phyloP scores from a whole-genome alignment of 2,797 vertebrate species.

The Bradypodion pumilum region DNA sequence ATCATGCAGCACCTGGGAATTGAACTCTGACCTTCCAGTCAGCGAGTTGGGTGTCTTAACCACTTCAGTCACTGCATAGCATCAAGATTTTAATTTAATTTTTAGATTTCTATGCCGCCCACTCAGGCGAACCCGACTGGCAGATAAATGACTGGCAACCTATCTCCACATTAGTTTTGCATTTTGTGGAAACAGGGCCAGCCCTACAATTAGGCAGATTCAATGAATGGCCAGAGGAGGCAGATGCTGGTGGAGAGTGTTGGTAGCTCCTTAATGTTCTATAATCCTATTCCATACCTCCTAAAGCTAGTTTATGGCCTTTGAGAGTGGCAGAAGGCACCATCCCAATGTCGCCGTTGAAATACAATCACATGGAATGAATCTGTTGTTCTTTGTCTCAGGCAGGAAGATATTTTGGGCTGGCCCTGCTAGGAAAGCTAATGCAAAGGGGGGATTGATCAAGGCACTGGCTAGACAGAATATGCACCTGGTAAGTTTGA shows the following conservation, averaged over 20 bases:
- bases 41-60: too few relatives aligned
- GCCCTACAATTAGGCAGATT: not conserved
- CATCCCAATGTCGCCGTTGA: not conserved
- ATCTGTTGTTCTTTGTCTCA: too few relatives aligned
- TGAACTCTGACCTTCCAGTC: too few relatives aligned
- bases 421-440: not conserved
- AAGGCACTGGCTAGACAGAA: not conserved
- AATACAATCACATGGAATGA: not conserved
- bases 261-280: too few relatives aligned
- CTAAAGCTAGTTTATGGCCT: not conserved
- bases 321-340: not conserved
- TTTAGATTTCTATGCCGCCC: too few relatives aligned
- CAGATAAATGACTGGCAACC: too few relatives aligned
- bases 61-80: too few relatives aligned
- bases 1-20: too few relatives aligned
- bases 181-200: not conserved
- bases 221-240: not conserved
- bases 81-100: too few relatives aligned
- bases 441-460: not conserved
- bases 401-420: not conserved
- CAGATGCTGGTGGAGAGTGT: not conserved
- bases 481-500: not conserved
- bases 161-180: not conserved
- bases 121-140: too few relatives aligned
- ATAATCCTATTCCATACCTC: not conserved